Evolutionary conservation across 2,888 invertebrate genomes (phyloP), one percentile per base, ranked within the genome.

Genomic region (Caenorhabditis plicata): DNA sequence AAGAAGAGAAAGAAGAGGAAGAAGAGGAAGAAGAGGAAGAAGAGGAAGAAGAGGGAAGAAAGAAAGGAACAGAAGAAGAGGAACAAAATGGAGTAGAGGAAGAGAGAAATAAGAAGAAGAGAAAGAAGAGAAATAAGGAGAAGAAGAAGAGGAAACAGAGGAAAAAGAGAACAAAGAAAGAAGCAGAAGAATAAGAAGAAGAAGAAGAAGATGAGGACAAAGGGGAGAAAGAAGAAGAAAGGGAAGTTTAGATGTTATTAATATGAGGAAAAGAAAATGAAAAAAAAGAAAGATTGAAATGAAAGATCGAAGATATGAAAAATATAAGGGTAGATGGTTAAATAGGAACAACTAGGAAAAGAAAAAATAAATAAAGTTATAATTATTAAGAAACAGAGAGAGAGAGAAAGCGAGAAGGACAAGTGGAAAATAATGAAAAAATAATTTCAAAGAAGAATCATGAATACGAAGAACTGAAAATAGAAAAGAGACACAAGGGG

Each of bases 161-260:
- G 25, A 15, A 31, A 55, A 45, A 44, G 55, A 40, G 44, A 49
- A 49, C 44, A n/a, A 41, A 9, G 17, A 33, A 22, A 42, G 35
- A n/a, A n/a, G n/a, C n/a, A n/a, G n/a, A n/a, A n/a, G n/a, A n/a
- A n/a, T n/a, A n/a, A n/a, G n/a, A n/a, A n/a, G 23, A 32, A 25
- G 7, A 19, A n/a, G n/a, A n/a, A n/a, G n/a, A n/a, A n/a, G n/a
- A n/a, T n/a, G n/a, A n/a, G n/a, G n/a, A n/a, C n/a, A n/a, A n/a
- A n/a, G n/a, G n/a, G n/a, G n/a, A n/a, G n/a, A n/a, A n/a, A n/a
- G n/a, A n/a, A n/a, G n/a, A n/a, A n/a, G n/a, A n/a, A n/a, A n/a
- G n/a, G n/a, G n/a, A n/a, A n/a, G n/a, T n/a, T n/a, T n/a, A n/a
- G n/a, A n/a, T n/a, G n/a, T n/a, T n/a, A n/a, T n/a, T n/a, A n/a